Evolutionary conservation across 2,113 vertebrate genomes (phyloP).

Genomic region (Phylloscopus trochiloides): DNA sequence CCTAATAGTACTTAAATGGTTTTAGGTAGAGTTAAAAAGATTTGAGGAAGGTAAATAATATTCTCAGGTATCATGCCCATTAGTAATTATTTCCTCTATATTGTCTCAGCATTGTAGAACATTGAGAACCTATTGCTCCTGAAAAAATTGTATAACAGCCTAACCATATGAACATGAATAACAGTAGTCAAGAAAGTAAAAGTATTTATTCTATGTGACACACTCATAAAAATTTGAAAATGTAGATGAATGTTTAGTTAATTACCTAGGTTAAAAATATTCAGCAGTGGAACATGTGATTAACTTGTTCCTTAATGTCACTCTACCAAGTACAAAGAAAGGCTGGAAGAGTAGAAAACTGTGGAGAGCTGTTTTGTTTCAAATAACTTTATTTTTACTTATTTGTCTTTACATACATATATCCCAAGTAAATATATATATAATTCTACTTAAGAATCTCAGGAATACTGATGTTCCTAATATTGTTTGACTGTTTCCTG

Average conservation of each 20-base stretch:
- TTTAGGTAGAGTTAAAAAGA: background rate
- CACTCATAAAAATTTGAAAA: background rate
- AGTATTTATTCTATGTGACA: background rate
- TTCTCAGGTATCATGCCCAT: background rate
- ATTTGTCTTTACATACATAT: background rate
- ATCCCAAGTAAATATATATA: background rate
- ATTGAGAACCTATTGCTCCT: background rate
- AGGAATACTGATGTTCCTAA: background rate
- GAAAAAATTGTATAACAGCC: background rate
- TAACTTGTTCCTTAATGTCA: background rate
- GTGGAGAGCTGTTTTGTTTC: background rate
- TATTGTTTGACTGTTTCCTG: background rate
- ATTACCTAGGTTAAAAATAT: background rate
- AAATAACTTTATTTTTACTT: background rate
- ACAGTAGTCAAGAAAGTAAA: background rate
- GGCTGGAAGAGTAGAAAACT: background rate
- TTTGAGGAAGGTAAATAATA: background rate
- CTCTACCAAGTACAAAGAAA: background rate
- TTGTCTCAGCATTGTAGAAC: background rate
- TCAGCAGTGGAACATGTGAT: background rate
- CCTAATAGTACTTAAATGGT: background rate
- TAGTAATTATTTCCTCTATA: background rate
- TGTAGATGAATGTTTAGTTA: background rate
- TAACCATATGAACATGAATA: background rate
- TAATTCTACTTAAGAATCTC: background rate